Base-by-base conservation (phyloP, 2,113 vertebrate genomes). In the Xerus inauris region DNA sequence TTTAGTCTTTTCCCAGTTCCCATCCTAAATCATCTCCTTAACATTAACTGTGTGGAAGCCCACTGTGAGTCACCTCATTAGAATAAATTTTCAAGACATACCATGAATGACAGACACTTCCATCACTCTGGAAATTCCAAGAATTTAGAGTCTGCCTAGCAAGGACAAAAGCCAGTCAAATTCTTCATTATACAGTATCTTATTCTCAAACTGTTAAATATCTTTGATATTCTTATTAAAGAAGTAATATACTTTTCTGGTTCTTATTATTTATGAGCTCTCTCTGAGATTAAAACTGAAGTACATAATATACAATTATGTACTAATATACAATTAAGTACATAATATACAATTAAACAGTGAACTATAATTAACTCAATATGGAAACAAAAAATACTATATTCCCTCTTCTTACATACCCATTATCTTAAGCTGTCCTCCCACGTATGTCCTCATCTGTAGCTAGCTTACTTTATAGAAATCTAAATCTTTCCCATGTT, bases 181-280 rank as follows among this genome's bases (percentile, higher is more conserved):
- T 93, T 75, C 38, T 93, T 94, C 28, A 77, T 71, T 92, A 71
- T 12, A 51, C 28, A 86, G 1, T 86, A 75, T 87, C 49, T 87
- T 89, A 42, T 40, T 93, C 51, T 54, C 6, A 93, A 71, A 85
- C 40, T 89, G 3, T 82, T 86, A 40, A 69, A 35, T 94, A 59
- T 89, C 40, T 84, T 82, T 77, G 67, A 49, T 91, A 11, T 73
- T 79, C 38, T 94, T 83, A 75, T 94, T 73, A 69, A 28, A 45
- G 51, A 86, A 95, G 9, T 82, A 82, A 91, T 92, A 69, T 77
- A 79, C n/a, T 86, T 91, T 86, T 57, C 32, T 95, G 30, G n/a
- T 91, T 93, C 9, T 87, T 71, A 51, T 73, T 73, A 40, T 91
- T 67, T 89, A 62, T 75, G 40, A 79, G 30, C 45, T n/a, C 93